A percentile compares a stretch with the other conserved stretches of the same genome.
Conservation (phyloP, 2,888 invertebrate genomes). For the Drosophila parthenogenetica region DNA sequence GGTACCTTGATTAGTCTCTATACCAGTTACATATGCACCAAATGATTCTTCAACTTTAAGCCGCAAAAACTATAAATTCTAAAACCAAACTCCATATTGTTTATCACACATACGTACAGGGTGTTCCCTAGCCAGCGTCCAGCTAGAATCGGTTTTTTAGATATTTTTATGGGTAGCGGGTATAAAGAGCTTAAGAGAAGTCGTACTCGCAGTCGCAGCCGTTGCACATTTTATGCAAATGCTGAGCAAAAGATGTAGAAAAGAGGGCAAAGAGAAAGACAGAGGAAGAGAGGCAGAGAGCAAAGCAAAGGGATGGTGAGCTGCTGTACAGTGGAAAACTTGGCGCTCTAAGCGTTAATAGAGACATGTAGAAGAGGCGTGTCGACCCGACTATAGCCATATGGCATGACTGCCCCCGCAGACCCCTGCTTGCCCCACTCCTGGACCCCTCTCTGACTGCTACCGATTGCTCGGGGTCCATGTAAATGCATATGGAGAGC, state of each 20-base stretch:
- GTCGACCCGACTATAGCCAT: constrained; percentile 24
- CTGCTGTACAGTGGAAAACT: constrained; percentile 26
- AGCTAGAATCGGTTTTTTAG: neutral
- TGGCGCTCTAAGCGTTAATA: constrained; percentile 62
- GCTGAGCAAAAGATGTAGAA: constrained; percentile 12
- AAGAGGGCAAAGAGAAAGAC: neutral
- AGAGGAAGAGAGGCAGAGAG: neutral
- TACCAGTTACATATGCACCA: no score
- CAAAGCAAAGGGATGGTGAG: neutral
- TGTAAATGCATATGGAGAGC: constrained; percentile 30
- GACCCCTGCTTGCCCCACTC: neutral
- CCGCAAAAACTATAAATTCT: neutral
- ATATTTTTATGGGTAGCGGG: constrained; percentile 14
- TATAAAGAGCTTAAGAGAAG: constrained; percentile 23
- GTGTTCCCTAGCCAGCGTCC: neutral
- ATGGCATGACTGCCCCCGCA: neutral
- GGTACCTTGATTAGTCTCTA: no score
- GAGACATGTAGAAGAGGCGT: constrained; percentile 41
- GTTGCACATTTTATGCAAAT: constrained; percentile 72
- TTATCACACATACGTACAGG: neutral
- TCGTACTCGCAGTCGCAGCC: constrained; percentile 24
- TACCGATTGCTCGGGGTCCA: constrained; percentile 11
- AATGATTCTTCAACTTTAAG: neutral
- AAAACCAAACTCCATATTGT: neutral
- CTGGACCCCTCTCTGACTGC: neutral